Base-by-base conservation (phyloP, 2,888 invertebrate species). In the Laspeyria flexula region DNA sequence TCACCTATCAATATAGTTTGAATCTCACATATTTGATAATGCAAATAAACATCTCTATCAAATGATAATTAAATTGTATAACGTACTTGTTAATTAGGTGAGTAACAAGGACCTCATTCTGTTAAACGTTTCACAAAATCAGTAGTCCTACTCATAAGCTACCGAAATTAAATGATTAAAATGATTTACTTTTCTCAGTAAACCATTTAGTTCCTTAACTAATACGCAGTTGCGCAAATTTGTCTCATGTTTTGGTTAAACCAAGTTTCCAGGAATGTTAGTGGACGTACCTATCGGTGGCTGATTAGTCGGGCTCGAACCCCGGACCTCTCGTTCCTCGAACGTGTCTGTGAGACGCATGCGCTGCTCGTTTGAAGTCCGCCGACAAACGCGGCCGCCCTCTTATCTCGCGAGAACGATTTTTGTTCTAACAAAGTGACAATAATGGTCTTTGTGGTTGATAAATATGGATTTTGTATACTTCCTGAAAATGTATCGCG, bases 301-400 rank as follows among this genome's bases (percentile, higher is more conserved):
- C 71, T 78, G 86, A 90, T 89, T 89, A 88, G 81, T 71, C 54
- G 75, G 79, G 73, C 70, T 82, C 81, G 83, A 84, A 85, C 83
- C 77, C 71, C 67, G 74, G 82, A 86, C 87, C 87, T 84, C 75
- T 77, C 71, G 73, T 90, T 90, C 90, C 70, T 62, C 83, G 89
- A 90, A 90, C 71, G 72, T 77, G 75, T 74, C 72, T 62, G 52
- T 58, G 71, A 69, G 79, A 75, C 83, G 82, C 86, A 81, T 82
- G 86, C 81, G 83, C 77, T 13, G 5, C 49, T 53, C 65, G 60
- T 89, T 90, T 90, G 83, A 90, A 75, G 71, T 73, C 37, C 47
- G 77, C 91, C 91, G 90, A 82, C 91, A 90, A 90, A 91, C 74
- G 77, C 65, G 71, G 73, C 91, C 91, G 91, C 86, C 46, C 64